Base-by-base conservation (phyloP, 1,140 invertebrate species). In the Ceratoteleas bidentatus region DNA sequence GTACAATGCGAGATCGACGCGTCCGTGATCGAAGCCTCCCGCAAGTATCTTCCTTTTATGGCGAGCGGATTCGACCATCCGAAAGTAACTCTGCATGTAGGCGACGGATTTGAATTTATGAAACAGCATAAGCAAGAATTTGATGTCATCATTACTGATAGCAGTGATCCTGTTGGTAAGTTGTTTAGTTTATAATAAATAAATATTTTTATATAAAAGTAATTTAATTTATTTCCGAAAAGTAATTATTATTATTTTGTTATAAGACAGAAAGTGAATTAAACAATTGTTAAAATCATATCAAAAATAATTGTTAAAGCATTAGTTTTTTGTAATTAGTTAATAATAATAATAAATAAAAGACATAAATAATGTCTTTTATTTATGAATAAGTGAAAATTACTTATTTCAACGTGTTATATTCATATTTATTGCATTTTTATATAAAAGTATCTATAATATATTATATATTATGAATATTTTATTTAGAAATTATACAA, bases 131-230 rank as follows among this genome's bases (percentile, higher is more conserved):
- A 93, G 53, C 93, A 94, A 34, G 94, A 97, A 91, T 99, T 98
- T 91, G 98, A 99, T 92, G 96, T 99, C 24, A 98, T 99, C 61
- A 99, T 99, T 38, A 99, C 99, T 0, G 99, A 99, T 88, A 99
- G 98, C 50, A 98, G 97, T 34, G 98, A 99, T 92, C 98, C 98
- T 11, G 93, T 99, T 43, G 98, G 95, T 94, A 86, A 87, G 81
- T 75, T 40, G 2, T 40, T 40, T 40, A 40, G 7, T 36, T 36
- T 36, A 6, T 36, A 36, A 36, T 36, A 36, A 6, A 36, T 6
- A 36, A 36, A 36, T 36, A 9, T 36, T 36, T n/a, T n/a, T n/a
- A n/a, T n/a, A n/a, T n/a, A n/a, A n/a, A n/a, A n/a, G n/a, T n/a
- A n/a, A n/a, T n/a, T n/a, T n/a, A n/a, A n/a, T n/a, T n/a, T n/a